phyloP scores from a whole-genome alignment of 2,113 vertebrate genomes.

The Corythornis madagascariensis region DNA sequence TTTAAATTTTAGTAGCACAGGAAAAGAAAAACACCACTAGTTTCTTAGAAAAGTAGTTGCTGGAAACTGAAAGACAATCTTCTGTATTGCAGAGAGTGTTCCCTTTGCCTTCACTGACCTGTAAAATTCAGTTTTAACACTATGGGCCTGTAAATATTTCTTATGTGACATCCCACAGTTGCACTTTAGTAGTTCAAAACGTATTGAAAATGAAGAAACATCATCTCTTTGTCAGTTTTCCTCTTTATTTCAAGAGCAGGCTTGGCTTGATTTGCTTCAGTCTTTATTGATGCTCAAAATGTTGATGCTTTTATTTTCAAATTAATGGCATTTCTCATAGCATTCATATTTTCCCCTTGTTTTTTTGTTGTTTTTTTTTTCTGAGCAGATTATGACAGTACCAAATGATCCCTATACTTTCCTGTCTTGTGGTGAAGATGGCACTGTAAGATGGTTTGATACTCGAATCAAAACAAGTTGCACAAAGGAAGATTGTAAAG shows the following conservation, averaged over 20 bases:
- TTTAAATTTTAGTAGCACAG: neutral
- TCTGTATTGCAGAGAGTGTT: neutral
- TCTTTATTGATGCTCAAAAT: neutral
- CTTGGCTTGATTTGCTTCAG: neutral
- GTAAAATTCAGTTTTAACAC: neutral
- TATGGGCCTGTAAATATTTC: neutral
- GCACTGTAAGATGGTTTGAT: slow-evolving; percentile 98
- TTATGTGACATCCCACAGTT: neutral
- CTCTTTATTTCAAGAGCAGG: neutral
- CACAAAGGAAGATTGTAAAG: slow-evolving; percentile 98
- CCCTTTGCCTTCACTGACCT: neutral
- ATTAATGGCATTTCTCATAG: neutral
- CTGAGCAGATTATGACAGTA: slow-evolving; percentile 93
- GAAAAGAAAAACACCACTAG: neutral
- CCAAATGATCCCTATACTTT: slow-evolving; percentile 98
- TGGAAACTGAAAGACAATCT: no score
- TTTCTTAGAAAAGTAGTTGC: no score
- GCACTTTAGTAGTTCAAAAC: neutral
- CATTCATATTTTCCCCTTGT: neutral
- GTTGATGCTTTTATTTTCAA: neutral
- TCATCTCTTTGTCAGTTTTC: neutral
- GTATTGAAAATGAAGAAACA: neutral
- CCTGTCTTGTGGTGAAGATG: slow-evolving; percentile 97
- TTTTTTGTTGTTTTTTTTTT: neutral
- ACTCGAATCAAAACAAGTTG: slow-evolving; percentile 96